These are phyloP conservation scores for Ditylenchus dipsaci DNA, from an alignment of 1,140 invertebrate species.

Conservation along the genomic window DNA sequence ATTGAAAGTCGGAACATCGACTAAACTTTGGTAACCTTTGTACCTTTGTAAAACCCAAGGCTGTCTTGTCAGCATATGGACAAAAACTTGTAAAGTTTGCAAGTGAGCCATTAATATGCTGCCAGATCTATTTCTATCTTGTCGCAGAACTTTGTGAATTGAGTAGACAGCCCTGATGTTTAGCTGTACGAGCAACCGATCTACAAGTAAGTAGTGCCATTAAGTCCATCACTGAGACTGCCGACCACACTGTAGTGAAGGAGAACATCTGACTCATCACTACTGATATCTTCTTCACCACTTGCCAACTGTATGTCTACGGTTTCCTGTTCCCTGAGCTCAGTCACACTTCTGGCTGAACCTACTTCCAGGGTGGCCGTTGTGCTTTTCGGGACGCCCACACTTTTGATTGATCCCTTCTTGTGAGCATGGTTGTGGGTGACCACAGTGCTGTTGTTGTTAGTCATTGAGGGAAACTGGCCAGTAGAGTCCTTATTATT, in stretches of 20 bases:
- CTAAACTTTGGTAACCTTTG: no score
- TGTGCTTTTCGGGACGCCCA: slow-evolving; percentile 8
- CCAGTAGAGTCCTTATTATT: slow-evolving; percentile 28
- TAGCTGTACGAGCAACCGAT: no score
- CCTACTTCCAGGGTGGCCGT: slow-evolving; percentile 15
- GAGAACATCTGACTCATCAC: slow-evolving; percentile 36
- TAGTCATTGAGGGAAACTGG: slow-evolving; percentile 1
- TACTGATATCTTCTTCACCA: slow-evolving; percentile 33
- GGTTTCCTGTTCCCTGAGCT: slow-evolving; percentile 11
- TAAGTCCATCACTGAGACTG: background rate
- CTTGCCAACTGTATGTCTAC: slow-evolving; percentile 35
- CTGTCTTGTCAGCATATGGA: no score
- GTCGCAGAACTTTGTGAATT: no score
- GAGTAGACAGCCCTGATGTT: no score
- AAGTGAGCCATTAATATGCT: no score
- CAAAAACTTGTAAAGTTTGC: no score
- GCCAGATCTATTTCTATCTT: no score
- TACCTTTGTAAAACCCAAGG: no score
- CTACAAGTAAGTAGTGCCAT: background rate
- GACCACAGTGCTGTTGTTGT: background rate
- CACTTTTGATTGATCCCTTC: slow-evolving; percentile 7
- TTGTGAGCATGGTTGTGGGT: background rate
- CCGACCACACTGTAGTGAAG: slow-evolving; percentile 12
- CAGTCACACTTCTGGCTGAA: slow-evolving; percentile 1
- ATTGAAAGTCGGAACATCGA: no score